These are phyloP conservation scores for Samia ricini DNA, from an alignment of 1,140 invertebrate genomes.

Conservation along the genomic window DNA sequence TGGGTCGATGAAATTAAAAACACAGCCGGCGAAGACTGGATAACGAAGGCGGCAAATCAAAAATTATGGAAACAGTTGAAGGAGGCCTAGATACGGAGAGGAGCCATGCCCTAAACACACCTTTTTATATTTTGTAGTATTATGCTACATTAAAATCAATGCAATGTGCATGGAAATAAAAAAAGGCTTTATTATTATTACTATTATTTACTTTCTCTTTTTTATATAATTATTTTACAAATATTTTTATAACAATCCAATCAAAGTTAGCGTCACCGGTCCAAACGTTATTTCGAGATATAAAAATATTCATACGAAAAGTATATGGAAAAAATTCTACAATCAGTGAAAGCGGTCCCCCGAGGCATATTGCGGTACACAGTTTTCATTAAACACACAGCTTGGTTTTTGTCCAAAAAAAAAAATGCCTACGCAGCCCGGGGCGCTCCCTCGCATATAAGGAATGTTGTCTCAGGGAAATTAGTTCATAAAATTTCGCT, in stretches of 20 bases:
- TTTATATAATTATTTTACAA: constrained; percentile 10
- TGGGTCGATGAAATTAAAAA: too few species aligned
- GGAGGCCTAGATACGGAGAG: too few species aligned
- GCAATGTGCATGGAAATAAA: too few species aligned
- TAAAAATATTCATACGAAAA: constrained; percentile 63
- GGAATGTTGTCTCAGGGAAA: constrained; percentile 71
- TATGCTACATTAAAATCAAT: too few species aligned
- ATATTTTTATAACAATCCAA: constrained; percentile 24
- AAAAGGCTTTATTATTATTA: not conserved
- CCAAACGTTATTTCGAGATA: constrained; percentile 15
- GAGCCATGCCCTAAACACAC: too few species aligned
- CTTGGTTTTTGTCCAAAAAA: constrained; percentile 66
- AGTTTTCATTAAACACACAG: constrained; percentile 71
- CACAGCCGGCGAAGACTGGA: too few species aligned
- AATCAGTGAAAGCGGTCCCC: constrained; percentile 67
- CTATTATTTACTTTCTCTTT: not conserved
- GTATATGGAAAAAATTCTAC: constrained; percentile 51
- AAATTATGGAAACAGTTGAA: too few species aligned
- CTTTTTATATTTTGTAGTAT: too few species aligned
- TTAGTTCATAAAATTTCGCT: constrained; percentile 72
- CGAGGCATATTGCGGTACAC: constrained; percentile 62
- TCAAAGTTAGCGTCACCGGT: constrained; percentile 28
- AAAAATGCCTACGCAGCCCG: constrained; percentile 62
- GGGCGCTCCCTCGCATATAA: constrained; percentile 57
- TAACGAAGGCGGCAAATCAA: too few species aligned